Evolutionary conservation across 1,140 invertebrate genomes (phyloP).

Genomic region (Drosophila nikananu): DNA sequence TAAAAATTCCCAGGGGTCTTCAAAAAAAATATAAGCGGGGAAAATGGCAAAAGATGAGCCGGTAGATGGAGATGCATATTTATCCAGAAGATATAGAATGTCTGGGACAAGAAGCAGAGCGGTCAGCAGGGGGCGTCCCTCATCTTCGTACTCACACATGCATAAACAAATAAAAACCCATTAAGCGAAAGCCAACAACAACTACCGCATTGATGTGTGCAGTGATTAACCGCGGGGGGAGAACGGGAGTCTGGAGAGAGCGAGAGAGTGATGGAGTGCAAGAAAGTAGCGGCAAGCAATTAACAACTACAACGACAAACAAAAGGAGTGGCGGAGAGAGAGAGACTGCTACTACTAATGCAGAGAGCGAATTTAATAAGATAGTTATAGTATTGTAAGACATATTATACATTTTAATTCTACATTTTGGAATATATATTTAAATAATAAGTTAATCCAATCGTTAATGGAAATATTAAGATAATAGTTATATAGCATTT

Average conservation of each 20-base stretch:
- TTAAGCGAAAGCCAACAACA: slow-evolving; percentile 77
- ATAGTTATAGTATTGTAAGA: too few relatives aligned
- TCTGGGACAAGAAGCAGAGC: slow-evolving; percentile 23
- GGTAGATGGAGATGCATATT: slow-evolving; percentile 5
- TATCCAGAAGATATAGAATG: neutral
- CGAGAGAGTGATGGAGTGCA: slow-evolving; percentile 34
- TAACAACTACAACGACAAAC: slow-evolving; percentile 79
- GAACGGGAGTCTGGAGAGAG: slow-evolving; percentile 22
- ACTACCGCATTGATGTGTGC: slow-evolving; percentile 66
- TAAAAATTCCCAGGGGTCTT: slow-evolving; percentile 67
- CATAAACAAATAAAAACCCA: slow-evolving; percentile 83
- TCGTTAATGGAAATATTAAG: too few relatives aligned
- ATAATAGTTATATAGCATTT: too few relatives aligned
- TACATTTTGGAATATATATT: too few relatives aligned
- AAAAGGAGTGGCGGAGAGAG: slow-evolving; percentile 29
- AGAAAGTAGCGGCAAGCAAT: slow-evolving; percentile 80
- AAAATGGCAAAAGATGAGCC: slow-evolving; percentile 37
- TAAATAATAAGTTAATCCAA: too few relatives aligned
- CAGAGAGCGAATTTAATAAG: neutral
- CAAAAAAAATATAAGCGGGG: slow-evolving; percentile 25
- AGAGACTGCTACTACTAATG: slow-evolving; percentile 5
- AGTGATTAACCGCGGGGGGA: slow-evolving; percentile 62
- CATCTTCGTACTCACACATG: slow-evolving; percentile 53
- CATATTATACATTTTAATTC: too few relatives aligned
- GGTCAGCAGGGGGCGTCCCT: slow-evolving; percentile 52